These are phyloP conservation scores for Melangyna quadrimaculata DNA, from an alignment of 2,888 invertebrate species.

Conservation along the genomic window DNA sequence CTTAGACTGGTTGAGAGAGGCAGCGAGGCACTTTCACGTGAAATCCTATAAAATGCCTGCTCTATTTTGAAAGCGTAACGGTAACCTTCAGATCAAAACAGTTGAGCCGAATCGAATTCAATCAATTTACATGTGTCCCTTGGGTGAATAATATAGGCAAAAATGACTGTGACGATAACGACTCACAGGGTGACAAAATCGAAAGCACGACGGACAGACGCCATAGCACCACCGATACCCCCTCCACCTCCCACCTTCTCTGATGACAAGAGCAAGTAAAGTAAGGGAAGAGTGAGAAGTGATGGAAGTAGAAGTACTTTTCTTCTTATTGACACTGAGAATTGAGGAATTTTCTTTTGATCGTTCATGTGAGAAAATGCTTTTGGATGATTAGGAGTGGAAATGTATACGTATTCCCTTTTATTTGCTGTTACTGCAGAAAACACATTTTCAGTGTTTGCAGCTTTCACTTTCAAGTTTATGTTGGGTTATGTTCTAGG, in stretches of 20 bases:
- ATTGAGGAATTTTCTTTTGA: conserved; percentile 70
- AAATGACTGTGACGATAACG: conserved; percentile 8
- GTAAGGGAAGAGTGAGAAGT: background rate
- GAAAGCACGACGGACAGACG: conserved; percentile 1
- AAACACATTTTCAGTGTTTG: conserved; percentile 61
- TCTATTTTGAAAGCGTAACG: conserved; percentile 43
- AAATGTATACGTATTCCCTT: conserved; percentile 50
- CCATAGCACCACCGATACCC: background rate
- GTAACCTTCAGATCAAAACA: conserved; percentile 49
- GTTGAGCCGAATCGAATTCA: conserved; percentile 65
- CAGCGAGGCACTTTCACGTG: background rate
- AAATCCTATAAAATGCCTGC: conserved; percentile 39
- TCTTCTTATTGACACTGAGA: conserved; percentile 61
- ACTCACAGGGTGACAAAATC: conserved; percentile 26
- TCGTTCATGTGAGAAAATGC: conserved; percentile 63
- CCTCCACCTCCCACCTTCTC: too few species aligned
- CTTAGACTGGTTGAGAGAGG: background rate
- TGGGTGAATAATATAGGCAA: conserved; percentile 7
- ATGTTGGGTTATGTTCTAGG: conserved; percentile 9
- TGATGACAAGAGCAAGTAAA: background rate
- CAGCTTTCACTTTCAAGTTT: conserved; percentile 58
- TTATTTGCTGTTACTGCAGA: conserved; percentile 68
- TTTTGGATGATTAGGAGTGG: conserved; percentile 64
- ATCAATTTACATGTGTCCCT: conserved; percentile 69
- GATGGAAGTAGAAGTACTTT: conserved; percentile 30